Evolutionary conservation across 1,140 invertebrate species (phyloP).

Genomic region (Drosophila nasuta): DNA sequence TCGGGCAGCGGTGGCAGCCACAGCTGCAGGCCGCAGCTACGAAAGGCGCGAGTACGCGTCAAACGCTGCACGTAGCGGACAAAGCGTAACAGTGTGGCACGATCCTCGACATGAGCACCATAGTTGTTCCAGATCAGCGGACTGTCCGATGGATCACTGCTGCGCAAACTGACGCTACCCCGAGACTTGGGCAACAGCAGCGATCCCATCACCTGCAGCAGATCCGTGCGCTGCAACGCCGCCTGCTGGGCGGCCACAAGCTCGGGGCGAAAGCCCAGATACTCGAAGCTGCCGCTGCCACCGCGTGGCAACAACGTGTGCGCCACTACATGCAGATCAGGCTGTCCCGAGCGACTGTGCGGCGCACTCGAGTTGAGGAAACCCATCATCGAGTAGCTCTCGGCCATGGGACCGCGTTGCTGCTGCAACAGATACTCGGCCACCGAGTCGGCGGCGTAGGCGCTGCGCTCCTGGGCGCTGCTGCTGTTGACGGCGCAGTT

Average conservation of each 20-base stretch:
- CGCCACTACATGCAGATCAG: slow-evolving; percentile 73
- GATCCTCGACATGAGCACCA: slow-evolving; percentile 89
- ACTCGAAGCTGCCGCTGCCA: slow-evolving; percentile 52
- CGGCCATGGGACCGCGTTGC: slow-evolving; percentile 87
- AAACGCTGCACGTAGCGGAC: slow-evolving; percentile 85
- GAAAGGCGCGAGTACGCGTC: slow-evolving; percentile 85
- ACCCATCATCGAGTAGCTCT: slow-evolving; percentile 85
- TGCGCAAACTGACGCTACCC: slow-evolving; percentile 80
- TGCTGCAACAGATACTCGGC: slow-evolving; percentile 86
- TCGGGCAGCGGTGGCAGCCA: slow-evolving; percentile 82
- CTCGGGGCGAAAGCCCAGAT: slow-evolving; percentile 76
- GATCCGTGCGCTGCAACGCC: slow-evolving; percentile 74
- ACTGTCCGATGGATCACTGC: slow-evolving; percentile 75
- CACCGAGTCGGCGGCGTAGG: slow-evolving; percentile 85
- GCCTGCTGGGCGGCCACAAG: slow-evolving; percentile 64
- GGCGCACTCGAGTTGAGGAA: slow-evolving; percentile 74
- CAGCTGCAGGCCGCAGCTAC: slow-evolving; percentile 83
- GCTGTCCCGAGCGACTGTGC: slow-evolving; percentile 45
- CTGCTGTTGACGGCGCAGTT: slow-evolving; percentile 81
- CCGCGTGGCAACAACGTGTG: slow-evolving; percentile 80
- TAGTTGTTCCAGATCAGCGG: slow-evolving; percentile 93
- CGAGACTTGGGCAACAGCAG: slow-evolving; percentile 85
- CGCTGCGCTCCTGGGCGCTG: slow-evolving; percentile 85
- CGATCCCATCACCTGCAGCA: slow-evolving; percentile 85
- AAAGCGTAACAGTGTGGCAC: slow-evolving; percentile 89